Percentiles rank a stretch among this genome's conserved stretches.
phyloP scores from a whole-genome alignment of 2,797 vertebrate genomes.

The Babyrousa celebensis region DNA sequence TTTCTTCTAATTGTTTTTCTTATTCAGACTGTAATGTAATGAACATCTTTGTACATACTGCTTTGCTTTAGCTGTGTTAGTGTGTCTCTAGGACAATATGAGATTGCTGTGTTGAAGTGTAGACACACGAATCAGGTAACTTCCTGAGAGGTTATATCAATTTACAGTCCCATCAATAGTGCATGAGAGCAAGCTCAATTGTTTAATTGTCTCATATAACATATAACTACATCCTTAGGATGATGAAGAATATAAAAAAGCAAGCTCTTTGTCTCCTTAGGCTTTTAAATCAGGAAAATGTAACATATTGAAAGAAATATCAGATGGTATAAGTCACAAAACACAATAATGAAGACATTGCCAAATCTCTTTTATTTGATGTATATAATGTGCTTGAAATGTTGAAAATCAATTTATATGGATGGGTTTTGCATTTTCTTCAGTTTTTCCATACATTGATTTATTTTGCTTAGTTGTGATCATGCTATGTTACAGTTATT shows the following conservation, averaged over 20 bases:
- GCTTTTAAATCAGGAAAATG: constrained; percentile 69
- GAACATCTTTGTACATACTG: neutral
- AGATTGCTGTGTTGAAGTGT: constrained; percentile 31
- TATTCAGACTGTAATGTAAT: neutral
- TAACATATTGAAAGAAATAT: constrained; percentile 44
- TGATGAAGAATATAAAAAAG: constrained; percentile 31
- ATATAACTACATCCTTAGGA: constrained; percentile 21
- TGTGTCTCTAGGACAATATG: neutral
- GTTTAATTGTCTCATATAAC: constrained; percentile 73
- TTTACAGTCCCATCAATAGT: constrained; percentile 78
- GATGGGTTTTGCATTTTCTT: constrained; percentile 39
- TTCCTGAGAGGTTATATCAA: constrained; percentile 73
- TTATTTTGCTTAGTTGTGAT: constrained; percentile 48
- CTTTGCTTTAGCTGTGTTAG: neutral
- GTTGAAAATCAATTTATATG: constrained; percentile 36
- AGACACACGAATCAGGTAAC: constrained; percentile 19
- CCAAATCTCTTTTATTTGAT: neutral
- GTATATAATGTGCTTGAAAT: neutral
- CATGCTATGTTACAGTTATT: neutral
- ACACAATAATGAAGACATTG: neutral
- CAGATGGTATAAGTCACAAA: neutral
- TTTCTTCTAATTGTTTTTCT: constrained; percentile 28
- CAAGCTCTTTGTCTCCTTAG: constrained; percentile 17
- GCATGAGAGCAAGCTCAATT: constrained; percentile 19
- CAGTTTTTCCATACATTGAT: neutral